A percentile compares a stretch with the other conserved stretches of the same genome.
Evolutionary conservation across 2,113 vertebrate genomes (phyloP).

Genomic region (Pangasianodon hypophthalmus): DNA sequence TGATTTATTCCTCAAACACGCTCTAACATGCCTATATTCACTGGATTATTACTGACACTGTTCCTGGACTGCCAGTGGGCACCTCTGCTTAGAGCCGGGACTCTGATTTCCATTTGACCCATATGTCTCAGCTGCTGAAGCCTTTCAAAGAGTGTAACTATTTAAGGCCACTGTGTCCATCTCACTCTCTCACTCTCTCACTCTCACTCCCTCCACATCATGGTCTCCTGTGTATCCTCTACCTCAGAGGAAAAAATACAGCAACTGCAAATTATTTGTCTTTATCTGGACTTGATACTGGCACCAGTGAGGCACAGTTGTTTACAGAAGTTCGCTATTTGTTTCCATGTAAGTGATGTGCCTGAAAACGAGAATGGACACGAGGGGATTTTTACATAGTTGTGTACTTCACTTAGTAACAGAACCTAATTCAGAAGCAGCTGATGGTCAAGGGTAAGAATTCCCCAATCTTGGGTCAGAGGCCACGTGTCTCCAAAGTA

Average conservation of each 20-base stretch:
- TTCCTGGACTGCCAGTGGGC: neutral
- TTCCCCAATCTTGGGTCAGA: neutral
- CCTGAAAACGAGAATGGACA: neutral
- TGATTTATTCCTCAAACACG: neutral
- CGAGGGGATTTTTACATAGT: neutral
- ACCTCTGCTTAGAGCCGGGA: slow-evolving; percentile 11
- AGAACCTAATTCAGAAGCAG: neutral
- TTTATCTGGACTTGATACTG: neutral
- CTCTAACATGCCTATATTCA: neutral
- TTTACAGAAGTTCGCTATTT: slow-evolving; percentile 24
- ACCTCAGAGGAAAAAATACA: slow-evolving; percentile 23
- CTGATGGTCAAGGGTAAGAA: slow-evolving; percentile 28
- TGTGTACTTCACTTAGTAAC: slow-evolving; percentile 21
- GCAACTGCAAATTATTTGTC: slow-evolving; percentile 36
- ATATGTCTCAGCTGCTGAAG: slow-evolving; percentile 48
- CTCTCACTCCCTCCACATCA: slow-evolving; percentile 16
- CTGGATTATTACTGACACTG: neutral
- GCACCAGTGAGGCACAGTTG: slow-evolving; percentile 3
- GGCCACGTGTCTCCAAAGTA: neutral
- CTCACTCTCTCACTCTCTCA: slow-evolving; percentile 16
- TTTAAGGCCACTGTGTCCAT: slow-evolving; percentile 49
- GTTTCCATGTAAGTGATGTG: neutral
- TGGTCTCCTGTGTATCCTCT: neutral
- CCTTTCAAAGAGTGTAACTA: slow-evolving; percentile 57
- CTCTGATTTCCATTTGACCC: slow-evolving; percentile 41